Base-by-base conservation (phyloP, 2,888 invertebrate species). In the Linnaemya vulpina region DNA sequence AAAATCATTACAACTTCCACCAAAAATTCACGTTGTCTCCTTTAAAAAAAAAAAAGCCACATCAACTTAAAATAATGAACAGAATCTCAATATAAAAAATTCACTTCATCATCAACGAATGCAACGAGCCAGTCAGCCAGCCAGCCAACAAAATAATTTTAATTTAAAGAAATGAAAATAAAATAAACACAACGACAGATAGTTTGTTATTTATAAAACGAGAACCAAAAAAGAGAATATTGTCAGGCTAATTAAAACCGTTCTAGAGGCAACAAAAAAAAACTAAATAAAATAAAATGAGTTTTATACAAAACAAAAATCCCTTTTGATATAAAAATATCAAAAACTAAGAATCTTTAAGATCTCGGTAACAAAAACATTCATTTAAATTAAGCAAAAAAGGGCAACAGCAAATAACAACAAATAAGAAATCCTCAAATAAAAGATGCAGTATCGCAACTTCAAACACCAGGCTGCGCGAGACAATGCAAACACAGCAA, bases 171-270 rank as follows among this genome's bases (percentile, higher is more conserved):
- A 67, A 62, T 53, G 30, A 55, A 67, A 46, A 68, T 65, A 63
- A 46, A 58, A 43, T 51, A 46, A 76, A 65, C 17, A 63, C 35
- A 74, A 13, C 58, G 3, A 60, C 38, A 58, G 22, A 60, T 51
- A 60, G 60, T 67, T 53, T 70, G 25, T 78, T 78, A 68, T 74
- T 78, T 71, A 70, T 79, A 46, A 79, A 84, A 73, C 60, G 43
- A 76, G 60, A 68, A 70, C 40, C 70, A 70, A 63, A 35, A 30
- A 30, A 20, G 40, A 40, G 62, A 53, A 71, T 55, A 71, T 85
- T 85, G 85, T 85, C 85, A 85, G 77, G 74, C 85, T 85, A 85
- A 85, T 85, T 85, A 85, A 85, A 85, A 84, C 35, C 58, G n/a
- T 67, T 67, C 53, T 53, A 38, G 62, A 82, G 75, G 67, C 62